phyloP scores from a whole-genome alignment of 2,797 vertebrate genomes.

The Glyptemys insculpta region DNA sequence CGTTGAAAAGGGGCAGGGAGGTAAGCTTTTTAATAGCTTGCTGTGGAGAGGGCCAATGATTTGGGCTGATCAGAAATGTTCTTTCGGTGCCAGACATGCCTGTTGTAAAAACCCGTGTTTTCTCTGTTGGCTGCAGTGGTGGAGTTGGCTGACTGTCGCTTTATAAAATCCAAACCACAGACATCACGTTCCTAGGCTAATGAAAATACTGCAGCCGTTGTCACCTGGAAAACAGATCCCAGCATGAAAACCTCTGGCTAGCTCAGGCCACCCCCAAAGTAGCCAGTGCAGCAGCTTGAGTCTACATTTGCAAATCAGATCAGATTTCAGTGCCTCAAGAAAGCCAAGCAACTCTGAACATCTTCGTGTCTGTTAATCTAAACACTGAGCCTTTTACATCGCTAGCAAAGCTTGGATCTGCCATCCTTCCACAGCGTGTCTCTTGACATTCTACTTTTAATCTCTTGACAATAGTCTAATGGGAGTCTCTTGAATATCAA shows the following conservation, averaged over 20 bases:
- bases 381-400: conserved; percentile 30
- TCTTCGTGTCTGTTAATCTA: background rate
- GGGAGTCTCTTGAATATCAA: conserved; percentile 34
- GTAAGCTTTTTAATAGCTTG: conserved; percentile 35
- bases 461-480: conserved; percentile 43
- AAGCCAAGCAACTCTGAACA: conserved; percentile 3
- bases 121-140: background rate
- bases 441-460: conserved; percentile 1
- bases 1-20: conserved; percentile 41
- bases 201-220: background rate
- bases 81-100: background rate
- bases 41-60: conserved; percentile 49
- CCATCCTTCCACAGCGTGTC: background rate
- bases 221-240: accelerated
- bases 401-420: conserved; percentile 4
- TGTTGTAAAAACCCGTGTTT: background rate
- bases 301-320: conserved; percentile 19
- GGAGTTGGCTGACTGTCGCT: accelerated
- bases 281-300: background rate
- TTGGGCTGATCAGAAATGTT: conserved; percentile 12
- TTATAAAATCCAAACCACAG: background rate
- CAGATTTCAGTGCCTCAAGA: conserved; percentile 25
- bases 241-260: accelerated
- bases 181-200: accelerated
- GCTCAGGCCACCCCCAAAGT: background rate